phyloP scores from a whole-genome alignment of 1,140 invertebrate genomes.

The Penaeus japonicus region DNA sequence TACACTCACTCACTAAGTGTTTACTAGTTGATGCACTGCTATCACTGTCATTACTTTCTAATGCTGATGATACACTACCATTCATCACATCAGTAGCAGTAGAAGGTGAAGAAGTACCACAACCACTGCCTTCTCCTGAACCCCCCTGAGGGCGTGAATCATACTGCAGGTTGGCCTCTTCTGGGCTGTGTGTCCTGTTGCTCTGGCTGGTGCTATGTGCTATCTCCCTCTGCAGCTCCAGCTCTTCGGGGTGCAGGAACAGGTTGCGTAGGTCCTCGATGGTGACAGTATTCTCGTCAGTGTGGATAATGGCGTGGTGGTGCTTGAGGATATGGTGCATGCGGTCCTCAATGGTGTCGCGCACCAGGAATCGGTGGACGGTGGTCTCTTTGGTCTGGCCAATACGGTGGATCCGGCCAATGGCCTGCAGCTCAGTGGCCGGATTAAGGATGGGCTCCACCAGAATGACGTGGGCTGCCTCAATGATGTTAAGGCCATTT shows the following conservation, averaged over 20 bases:
- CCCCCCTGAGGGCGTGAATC: neutral
- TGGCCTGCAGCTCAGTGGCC: conserved; percentile 78
- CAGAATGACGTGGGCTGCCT: conserved; percentile 81
- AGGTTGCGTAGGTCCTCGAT: conserved; percentile 58
- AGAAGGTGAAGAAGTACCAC: neutral
- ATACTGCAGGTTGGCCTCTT: neutral
- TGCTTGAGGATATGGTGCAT: conserved; percentile 66
- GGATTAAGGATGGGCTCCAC: conserved; percentile 80
- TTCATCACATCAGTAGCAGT: too few species aligned
- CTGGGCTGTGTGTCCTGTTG: neutral
- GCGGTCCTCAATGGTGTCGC: conserved; percentile 76
- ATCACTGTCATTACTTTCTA: too few species aligned
- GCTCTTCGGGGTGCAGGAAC: conserved; percentile 50
- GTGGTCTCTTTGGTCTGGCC: conserved; percentile 74
- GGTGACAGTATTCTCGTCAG: conserved; percentile 61
- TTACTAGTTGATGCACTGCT: too few species aligned
- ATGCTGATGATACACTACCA: too few species aligned
- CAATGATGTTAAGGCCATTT: conserved; percentile 81
- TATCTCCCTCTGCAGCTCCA: conserved; percentile 63
- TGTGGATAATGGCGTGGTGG: conserved; percentile 1
- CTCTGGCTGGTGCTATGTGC: neutral
- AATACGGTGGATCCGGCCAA: conserved; percentile 80
- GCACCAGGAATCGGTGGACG: conserved; percentile 72
- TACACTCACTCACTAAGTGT: too few species aligned
- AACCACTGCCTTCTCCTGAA: neutral